A percentile compares a stretch with the other conserved stretches of the same genome.
These are phyloP conservation scores for Galbula dea DNA, from an alignment of 2,113 vertebrate genomes.

Conservation along the genomic window DNA sequence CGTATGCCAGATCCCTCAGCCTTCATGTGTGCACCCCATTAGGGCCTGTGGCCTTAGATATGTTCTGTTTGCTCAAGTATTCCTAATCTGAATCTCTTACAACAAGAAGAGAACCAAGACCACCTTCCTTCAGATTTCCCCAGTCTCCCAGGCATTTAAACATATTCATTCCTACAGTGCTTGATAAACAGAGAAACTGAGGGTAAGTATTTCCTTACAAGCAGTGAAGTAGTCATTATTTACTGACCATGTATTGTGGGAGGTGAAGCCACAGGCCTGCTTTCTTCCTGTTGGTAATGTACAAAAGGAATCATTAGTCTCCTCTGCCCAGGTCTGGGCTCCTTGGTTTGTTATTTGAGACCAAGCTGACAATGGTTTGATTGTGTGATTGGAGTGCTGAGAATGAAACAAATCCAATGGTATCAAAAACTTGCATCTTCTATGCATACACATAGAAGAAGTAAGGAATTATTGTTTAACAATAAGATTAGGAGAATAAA, in stretches of 20 bases:
- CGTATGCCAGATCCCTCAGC: background rate
- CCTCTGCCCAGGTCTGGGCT: background rate
- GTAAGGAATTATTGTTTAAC: background rate
- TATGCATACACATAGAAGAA: background rate
- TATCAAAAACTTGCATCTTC: background rate
- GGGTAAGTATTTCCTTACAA: background rate
- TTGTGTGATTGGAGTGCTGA: background rate
- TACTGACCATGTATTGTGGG: background rate
- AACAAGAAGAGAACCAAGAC: background rate
- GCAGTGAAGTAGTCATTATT: background rate
- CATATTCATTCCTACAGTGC: background rate
- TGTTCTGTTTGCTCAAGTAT: background rate
- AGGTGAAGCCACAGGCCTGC: background rate
- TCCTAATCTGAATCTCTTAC: background rate
- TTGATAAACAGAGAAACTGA: background rate
- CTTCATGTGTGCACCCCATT: background rate
- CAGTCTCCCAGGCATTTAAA: background rate
- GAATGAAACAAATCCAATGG: background rate
- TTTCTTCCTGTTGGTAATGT: background rate
- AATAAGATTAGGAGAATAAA: background rate
- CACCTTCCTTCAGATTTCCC: background rate
- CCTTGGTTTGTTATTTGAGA: background rate
- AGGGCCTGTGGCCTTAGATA: background rate
- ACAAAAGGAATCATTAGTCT: background rate
- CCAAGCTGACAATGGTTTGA: background rate